Evolutionary conservation across 2,113 vertebrate genomes (phyloP).

Genomic region (Hirundichthys speculiger): DNA sequence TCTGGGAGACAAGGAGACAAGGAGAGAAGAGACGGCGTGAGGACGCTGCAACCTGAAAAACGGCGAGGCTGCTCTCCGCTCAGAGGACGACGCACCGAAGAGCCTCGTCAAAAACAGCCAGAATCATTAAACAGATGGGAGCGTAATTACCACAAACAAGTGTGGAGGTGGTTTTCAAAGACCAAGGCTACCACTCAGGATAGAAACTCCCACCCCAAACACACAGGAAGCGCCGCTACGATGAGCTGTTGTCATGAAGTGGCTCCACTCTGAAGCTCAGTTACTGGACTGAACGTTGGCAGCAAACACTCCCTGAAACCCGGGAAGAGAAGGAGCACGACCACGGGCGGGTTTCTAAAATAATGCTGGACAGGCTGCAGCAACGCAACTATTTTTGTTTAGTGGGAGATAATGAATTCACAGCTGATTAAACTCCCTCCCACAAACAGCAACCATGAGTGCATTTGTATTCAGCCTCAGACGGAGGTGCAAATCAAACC

Average conservation of each 20-base stretch:
- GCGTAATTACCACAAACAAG: conserved; percentile 42
- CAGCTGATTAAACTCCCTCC: too few relatives aligned
- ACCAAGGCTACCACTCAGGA: conserved; percentile 34
- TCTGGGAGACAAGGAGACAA: conserved; percentile 3
- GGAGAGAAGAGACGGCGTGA: not conserved
- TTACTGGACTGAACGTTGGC: conserved; percentile 2
- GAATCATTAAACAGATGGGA: conserved; percentile 50
- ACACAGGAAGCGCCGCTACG: conserved; percentile 17
- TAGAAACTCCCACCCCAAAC: conserved; percentile 36
- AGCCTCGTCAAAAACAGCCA: conserved; percentile 34
- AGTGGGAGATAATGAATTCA: too few relatives aligned
- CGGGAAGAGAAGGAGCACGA: not conserved
- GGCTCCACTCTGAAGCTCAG: conserved; percentile 33
- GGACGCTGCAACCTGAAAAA: conserved; percentile 15
- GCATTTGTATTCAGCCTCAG: too few relatives aligned
- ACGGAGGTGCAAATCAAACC: too few relatives aligned
- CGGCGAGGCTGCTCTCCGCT: conserved; percentile 4
- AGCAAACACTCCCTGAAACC: not conserved
- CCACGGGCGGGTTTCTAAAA: too few relatives aligned
- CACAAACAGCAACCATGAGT: too few relatives aligned
- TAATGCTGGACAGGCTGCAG: too few relatives aligned
- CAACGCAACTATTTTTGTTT: too few relatives aligned
- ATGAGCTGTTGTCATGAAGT: conserved; percentile 44
- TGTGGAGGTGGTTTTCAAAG: conserved; percentile 58
- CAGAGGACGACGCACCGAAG: conserved; percentile 43